These are phyloP conservation scores for Aptenodytes forsteri DNA, from an alignment of 2,113 vertebrate species.

Conservation along the genomic window DNA sequence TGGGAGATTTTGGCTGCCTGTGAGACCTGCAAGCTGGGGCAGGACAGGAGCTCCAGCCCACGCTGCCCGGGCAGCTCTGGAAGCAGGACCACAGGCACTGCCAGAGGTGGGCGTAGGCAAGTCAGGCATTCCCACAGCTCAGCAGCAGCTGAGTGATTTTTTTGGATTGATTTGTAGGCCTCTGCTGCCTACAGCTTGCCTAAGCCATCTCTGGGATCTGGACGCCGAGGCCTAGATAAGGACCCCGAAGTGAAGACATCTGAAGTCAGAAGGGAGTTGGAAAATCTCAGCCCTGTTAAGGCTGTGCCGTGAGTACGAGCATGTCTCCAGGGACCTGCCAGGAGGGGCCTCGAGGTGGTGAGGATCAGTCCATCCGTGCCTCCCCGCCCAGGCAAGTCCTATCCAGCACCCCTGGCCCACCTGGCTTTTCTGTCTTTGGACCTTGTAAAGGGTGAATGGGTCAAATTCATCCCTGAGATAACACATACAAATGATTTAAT, in stretches of 20 bases:
- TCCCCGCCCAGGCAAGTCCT: background rate
- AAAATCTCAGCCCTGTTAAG: background rate
- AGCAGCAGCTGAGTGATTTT: background rate
- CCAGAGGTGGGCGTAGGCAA: background rate
- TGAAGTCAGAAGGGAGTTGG: background rate
- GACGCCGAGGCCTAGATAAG: background rate
- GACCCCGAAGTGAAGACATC: rapidly evolving
- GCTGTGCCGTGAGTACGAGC: rapidly evolving
- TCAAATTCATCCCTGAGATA: background rate
- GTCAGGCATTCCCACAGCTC: background rate
- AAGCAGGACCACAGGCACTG: background rate
- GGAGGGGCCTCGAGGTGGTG: background rate
- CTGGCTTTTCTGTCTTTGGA: background rate
- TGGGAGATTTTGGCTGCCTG: background rate
- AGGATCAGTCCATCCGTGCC: background rate
- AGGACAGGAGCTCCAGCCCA: background rate
- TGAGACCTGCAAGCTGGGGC: background rate
- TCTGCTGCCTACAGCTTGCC: background rate
- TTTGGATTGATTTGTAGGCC: background rate
- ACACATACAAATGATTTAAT: background rate
- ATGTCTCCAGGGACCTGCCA: background rate
- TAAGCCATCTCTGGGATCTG: background rate
- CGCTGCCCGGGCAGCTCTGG: rapidly evolving
- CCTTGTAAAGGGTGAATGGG: background rate
- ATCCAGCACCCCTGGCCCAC: background rate